Base-by-base conservation (phyloP, 2,888 invertebrate species). In the Physocephala rufipes region DNA sequence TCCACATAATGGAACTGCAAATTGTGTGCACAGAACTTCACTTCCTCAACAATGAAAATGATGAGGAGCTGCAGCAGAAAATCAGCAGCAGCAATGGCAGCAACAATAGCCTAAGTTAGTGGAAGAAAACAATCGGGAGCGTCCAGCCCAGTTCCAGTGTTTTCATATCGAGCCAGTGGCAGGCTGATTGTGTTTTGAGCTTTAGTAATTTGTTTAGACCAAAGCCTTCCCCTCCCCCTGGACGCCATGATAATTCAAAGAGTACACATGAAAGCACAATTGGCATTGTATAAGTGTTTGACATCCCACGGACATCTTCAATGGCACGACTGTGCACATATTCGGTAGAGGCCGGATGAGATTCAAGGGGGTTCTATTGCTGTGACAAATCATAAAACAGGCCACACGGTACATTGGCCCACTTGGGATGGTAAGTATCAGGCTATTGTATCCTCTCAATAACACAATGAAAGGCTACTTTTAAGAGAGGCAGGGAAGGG, bases 1-100 rank as follows among this genome's bases (percentile, higher is more conserved):
- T 49, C 65, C 49, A 65, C 65, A 65, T 65, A 65, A 65, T 65
- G 30, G 51, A 65, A 51, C 65, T 65, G 53, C 53, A 65, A 65
- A 65, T 65, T 65, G 65, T 65, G 65, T 64, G 65, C 30, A 49
- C 65, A 65, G 45, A 36, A 65, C 65, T 65, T 49, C 21, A 65
- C 65, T 65, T 65, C 26, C 47, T 26, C 16, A 36, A 53, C 65
- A 65, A 65, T 51, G 53, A 36, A 36, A 36, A 36, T 36, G 36
- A 36, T 36, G 36, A 30, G 65, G 9, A 36, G 36, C 36, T 36
- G 36, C 36, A 4, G 36, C 36, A 36, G 36, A 4, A 36, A 9
- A 9, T 4, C 36, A 36, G 36, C 36, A 9, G 36, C 36, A 36
- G 36, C 36, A 9, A 9, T 9, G 9, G 36, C 36, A 9, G 36